Evolutionary conservation across 2,888 invertebrate genomes (phyloP).

Genomic region (Caenorhabditis virilis): DNA sequence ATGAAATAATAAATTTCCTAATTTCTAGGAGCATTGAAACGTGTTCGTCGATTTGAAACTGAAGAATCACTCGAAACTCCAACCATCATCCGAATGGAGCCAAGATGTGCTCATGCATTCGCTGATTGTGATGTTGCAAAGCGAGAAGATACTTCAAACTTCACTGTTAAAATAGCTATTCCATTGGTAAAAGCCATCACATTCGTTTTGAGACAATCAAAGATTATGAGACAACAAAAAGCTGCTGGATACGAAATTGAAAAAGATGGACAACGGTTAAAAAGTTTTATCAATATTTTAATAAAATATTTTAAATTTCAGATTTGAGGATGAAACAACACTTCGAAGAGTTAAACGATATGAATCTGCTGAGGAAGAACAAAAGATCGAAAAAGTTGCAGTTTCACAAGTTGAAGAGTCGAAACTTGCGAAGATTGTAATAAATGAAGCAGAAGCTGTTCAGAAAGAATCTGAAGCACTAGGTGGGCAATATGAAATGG

Average conservation of each 20-base stretch:
- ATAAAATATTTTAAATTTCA: neutral
- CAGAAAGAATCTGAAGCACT: slow-evolving; percentile 39
- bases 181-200: slow-evolving; percentile 43
- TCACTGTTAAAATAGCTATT: slow-evolving; percentile 54
- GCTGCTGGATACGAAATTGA: slow-evolving; percentile 40
- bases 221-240: slow-evolving; percentile 25
- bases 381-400: slow-evolving; percentile 9
- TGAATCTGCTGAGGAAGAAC: slow-evolving; percentile 33
- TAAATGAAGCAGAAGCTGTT: neutral
- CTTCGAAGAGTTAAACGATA: slow-evolving; percentile 29
- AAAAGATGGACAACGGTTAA: slow-evolving; percentile 35
- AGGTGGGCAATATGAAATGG: slow-evolving; percentile 48
- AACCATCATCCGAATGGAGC: slow-evolving; percentile 34
- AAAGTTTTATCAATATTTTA: neutral
- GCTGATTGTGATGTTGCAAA: slow-evolving; percentile 65
- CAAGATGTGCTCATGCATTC: slow-evolving; percentile 57
- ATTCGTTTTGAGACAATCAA: slow-evolving; percentile 29
- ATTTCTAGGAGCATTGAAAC: slow-evolving; percentile 27
- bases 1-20: neutral
- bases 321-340: slow-evolving; percentile 28
- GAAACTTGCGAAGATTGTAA: slow-evolving; percentile 9
- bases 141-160: slow-evolving; percentile 62
- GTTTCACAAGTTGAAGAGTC: slow-evolving; percentile 15
- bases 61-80: slow-evolving; percentile 57
- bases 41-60: slow-evolving; percentile 47